These are phyloP conservation scores for Cheilosia grossa DNA, from an alignment of 2,888 invertebrate species.

Conservation along the genomic window DNA sequence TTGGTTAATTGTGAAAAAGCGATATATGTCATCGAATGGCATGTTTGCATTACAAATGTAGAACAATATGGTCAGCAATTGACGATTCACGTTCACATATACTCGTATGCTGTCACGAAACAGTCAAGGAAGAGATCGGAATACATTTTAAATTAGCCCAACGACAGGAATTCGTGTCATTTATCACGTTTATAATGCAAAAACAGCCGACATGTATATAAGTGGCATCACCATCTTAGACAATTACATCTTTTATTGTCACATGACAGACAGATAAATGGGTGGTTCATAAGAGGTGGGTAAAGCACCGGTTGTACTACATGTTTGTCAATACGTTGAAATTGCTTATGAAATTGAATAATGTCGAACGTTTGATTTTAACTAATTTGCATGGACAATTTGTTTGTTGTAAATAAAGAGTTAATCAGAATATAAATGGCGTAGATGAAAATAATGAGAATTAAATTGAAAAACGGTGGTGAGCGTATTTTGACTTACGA, in stretches of 20 bases:
- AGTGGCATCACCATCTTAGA: background rate
- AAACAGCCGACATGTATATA: background rate
- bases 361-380: too few relatives aligned
- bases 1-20: background rate
- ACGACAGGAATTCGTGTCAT: slow-evolving; percentile 1
- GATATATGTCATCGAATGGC: slow-evolving; percentile 26
- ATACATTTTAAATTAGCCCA: background rate
- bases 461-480: too few relatives aligned
- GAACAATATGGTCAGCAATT: slow-evolving; percentile 8
- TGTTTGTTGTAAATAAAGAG: too few relatives aligned
- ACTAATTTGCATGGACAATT: too few relatives aligned
- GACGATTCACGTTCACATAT: background rate
- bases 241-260: background rate
- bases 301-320: background rate
- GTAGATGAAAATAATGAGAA: too few relatives aligned
- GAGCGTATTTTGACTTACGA: too few relatives aligned
- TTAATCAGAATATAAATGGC: too few relatives aligned
- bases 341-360: too few relatives aligned
- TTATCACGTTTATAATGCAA: slow-evolving; percentile 23
- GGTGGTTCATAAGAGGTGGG: background rate
- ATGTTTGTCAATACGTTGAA: background rate
- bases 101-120: slow-evolving; percentile 12
- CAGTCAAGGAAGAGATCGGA: slow-evolving; percentile 18
- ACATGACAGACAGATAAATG: slow-evolving; percentile 1
- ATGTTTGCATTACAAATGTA: slow-evolving; percentile 13